phyloP scores from a whole-genome alignment of 1,140 invertebrate species.

The Diploscapter pachys region DNA sequence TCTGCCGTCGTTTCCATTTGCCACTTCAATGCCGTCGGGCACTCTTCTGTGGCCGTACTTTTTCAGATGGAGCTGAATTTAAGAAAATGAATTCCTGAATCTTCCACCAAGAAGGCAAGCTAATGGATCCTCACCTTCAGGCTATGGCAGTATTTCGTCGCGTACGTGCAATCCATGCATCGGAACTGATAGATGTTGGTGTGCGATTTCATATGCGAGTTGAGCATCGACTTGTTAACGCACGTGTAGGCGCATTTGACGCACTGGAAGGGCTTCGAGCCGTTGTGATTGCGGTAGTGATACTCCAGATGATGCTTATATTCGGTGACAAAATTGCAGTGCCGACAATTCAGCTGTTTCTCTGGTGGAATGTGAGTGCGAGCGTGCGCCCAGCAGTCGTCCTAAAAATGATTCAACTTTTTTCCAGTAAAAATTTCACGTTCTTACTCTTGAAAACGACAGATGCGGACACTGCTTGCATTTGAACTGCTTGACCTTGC shows the following conservation, averaged over 20 bases:
- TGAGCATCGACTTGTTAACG: conserved; percentile 99
- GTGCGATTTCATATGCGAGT: conserved; percentile 96
- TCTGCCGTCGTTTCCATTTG: conserved; percentile 1
- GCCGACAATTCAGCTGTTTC: conserved; percentile 81
- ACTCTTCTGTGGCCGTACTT: conserved; percentile 86
- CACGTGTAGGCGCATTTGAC: conserved; percentile 83
- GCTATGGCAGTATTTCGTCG: conserved; percentile 96
- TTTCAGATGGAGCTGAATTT: conserved; percentile 72
- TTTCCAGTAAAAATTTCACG: too few species aligned
- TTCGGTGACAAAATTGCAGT: conserved; percentile 94
- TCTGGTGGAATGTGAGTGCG: conserved; percentile 80
- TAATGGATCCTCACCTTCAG: conserved; percentile 67
- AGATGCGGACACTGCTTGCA: conserved; percentile 82
- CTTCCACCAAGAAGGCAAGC: too few species aligned
- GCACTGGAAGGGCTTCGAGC: conserved; percentile 94
- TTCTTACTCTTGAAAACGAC: conserved; percentile 41
- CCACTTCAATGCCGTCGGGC: conserved; percentile 56
- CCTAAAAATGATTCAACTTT: conserved; percentile 52
- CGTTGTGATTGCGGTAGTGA: conserved; percentile 88
- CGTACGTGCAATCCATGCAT: conserved; percentile 90
- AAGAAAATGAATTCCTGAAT: too few species aligned
- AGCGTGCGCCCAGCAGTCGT: conserved; percentile 68
- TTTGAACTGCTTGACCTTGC: conserved; percentile 72
- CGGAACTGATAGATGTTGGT: conserved; percentile 93
- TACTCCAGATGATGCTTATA: conserved; percentile 98